Evolutionary conservation across 30 jellyfish, hydroid and myxozoan species (phyloP).

Genomic region (Nemopilema nomurai): DNA sequence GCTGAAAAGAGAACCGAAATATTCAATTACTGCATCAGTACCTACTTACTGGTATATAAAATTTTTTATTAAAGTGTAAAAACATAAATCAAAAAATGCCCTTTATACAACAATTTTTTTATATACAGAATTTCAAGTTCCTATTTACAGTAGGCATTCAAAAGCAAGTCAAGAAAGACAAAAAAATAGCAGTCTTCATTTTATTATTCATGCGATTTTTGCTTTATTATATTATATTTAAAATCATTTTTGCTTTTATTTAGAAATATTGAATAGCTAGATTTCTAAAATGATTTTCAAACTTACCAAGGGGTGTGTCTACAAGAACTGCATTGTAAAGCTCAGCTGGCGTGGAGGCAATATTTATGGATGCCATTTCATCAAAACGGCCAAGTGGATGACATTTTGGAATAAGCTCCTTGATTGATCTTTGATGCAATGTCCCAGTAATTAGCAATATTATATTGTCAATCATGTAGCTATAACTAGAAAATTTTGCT

Average conservation of each 20-base stretch:
- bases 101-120: no score
- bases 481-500: conserved; percentile 55
- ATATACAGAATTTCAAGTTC: no score
- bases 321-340: conserved; percentile 96
- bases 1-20: conserved; percentile 59
- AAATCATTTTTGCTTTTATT: no score
- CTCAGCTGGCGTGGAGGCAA: conserved; percentile 98
- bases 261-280: background rate
- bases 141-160: no score
- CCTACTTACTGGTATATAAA: no score
- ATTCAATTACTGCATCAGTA: background rate
- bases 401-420: conserved; percentile 94
- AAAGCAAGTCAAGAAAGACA: no score
- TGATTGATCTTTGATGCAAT: conserved; percentile 86
- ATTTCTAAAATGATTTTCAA: background rate
- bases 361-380: conserved; percentile 93
- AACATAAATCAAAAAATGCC: no score
- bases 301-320: conserved; percentile 98
- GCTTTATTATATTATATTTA: background rate
- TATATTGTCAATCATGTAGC: conserved; percentile 98
- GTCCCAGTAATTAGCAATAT: conserved; percentile 93
- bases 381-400: conserved; percentile 98
- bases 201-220: no score
- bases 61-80: no score
- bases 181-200: no score